phyloP scores from a whole-genome alignment of 2,797 vertebrate species.

The Euthynnus affinis region DNA sequence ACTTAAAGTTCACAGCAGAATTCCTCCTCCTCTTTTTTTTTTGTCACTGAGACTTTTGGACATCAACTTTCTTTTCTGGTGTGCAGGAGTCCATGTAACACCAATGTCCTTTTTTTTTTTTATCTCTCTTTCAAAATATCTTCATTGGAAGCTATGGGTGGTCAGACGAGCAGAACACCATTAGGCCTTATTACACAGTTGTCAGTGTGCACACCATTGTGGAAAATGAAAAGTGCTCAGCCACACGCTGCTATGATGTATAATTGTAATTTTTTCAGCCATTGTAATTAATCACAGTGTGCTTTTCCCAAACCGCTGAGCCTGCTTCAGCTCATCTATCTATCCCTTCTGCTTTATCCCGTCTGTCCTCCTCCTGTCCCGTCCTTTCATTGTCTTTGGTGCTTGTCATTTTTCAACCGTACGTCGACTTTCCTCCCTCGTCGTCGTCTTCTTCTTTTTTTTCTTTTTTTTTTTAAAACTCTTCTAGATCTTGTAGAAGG shows the following conservation, averaged over 20 bases:
- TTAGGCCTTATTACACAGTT: conserved; percentile 72
- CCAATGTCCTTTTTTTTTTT: conserved; percentile 22
- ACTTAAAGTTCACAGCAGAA: not conserved
- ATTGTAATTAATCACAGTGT: conserved; percentile 71
- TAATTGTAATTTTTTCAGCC: conserved; percentile 70
- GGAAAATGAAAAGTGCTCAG: conserved; percentile 68
- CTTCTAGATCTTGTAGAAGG: conserved; percentile 16
- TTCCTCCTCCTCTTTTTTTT: conserved; percentile 15
- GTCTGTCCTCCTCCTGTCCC: conserved; percentile 41
- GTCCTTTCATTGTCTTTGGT: conserved; percentile 36
- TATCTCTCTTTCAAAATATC: conserved; percentile 25
- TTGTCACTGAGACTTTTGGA: conserved; percentile 20
- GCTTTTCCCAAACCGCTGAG: conserved; percentile 48
- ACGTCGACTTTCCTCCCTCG: conserved; percentile 2
- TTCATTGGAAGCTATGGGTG: conserved; percentile 27
- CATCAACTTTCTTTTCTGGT: not conserved
- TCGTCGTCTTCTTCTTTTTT: not conserved
- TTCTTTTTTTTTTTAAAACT: not conserved
- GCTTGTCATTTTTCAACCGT: conserved; percentile 44
- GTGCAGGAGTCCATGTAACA: conserved; percentile 2
- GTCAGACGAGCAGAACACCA: conserved; percentile 63
- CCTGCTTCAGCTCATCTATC: conserved; percentile 39
- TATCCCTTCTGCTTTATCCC: conserved; percentile 27
- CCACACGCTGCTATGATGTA: conserved; percentile 62
- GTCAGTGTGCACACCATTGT: conserved; percentile 65